A percentile compares a stretch with the other conserved stretches of the same genome.
These are phyloP conservation scores for Notothenia coriiceps DNA, from an alignment of 2,113 vertebrate genomes.

Conservation along the genomic window DNA sequence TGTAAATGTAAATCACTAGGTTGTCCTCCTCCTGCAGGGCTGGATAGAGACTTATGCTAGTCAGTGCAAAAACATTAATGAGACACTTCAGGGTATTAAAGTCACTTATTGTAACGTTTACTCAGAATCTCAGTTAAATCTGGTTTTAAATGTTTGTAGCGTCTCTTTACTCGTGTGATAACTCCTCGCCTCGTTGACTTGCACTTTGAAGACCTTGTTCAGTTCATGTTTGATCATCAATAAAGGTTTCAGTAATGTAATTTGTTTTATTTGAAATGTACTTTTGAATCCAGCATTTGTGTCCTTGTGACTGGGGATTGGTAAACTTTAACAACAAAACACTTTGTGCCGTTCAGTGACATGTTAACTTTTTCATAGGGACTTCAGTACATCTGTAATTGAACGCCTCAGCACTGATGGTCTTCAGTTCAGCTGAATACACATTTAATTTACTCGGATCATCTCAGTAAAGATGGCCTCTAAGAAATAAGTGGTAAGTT, in stretches of 20 bases:
- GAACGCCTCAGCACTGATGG: too few relatives aligned
- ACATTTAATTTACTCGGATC: not conserved
- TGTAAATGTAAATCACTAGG: not conserved
- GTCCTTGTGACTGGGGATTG: too few relatives aligned
- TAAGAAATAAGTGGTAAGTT: not conserved
- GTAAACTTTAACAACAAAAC: too few relatives aligned
- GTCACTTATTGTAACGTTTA: constrained; percentile 40
- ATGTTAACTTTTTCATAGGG: not conserved
- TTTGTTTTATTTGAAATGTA: not conserved
- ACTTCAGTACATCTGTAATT: not conserved
- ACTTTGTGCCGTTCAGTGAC: too few relatives aligned
- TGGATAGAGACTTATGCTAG: constrained; percentile 42
- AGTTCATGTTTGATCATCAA: constrained; percentile 47
- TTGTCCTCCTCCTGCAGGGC: constrained; percentile 3
- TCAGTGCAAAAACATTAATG: constrained; percentile 46
- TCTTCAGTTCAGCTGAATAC: not conserved
- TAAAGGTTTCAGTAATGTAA: constrained; percentile 58
- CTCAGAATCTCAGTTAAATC: constrained; percentile 1
- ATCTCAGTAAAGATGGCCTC: not conserved
- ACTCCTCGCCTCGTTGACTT: constrained; percentile 60
- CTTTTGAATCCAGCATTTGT: not conserved
- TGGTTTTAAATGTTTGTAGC: constrained; percentile 24
- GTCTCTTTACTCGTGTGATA: constrained; percentile 29
- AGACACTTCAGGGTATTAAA: constrained; percentile 60
- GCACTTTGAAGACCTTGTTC: constrained; percentile 65